Evolutionary conservation across 2,888 invertebrate genomes (phyloP).

Genomic region (Thymelicus acteon): DNA sequence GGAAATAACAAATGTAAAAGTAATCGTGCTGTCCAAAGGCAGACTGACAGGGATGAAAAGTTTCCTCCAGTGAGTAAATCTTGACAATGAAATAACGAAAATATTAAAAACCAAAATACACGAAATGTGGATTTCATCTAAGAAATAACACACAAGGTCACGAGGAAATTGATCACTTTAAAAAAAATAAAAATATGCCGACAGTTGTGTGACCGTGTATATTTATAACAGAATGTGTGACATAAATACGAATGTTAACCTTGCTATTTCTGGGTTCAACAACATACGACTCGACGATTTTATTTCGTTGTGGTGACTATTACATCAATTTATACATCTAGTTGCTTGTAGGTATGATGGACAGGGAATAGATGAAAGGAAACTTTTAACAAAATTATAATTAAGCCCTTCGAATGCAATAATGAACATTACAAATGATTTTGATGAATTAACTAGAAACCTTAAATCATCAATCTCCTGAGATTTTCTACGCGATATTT

Average conservation of each 20-base stretch:
- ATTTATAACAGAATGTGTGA: conserved; percentile 71
- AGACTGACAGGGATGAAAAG: background rate
- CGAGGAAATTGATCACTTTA: conserved; percentile 67
- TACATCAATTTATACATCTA: conserved; percentile 8
- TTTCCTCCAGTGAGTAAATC: background rate
- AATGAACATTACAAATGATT: conserved; percentile 17
- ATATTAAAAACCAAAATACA: background rate
- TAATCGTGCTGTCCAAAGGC: conserved; percentile 1
- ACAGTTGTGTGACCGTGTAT: conserved; percentile 61
- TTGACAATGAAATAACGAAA: conserved; percentile 5
- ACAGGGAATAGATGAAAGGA: background rate
- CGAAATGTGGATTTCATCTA: conserved; percentile 52
- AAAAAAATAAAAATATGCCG: conserved; percentile 65
- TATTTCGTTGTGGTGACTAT: conserved; percentile 9
- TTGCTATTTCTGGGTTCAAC: conserved; percentile 59
- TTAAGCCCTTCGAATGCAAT: background rate
- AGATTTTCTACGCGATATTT: background rate
- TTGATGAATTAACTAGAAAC: conserved; percentile 11
- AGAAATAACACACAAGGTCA: conserved; percentile 69
- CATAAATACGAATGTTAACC: conserved; percentile 56
- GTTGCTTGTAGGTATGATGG: background rate
- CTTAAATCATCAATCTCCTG: conserved; percentile 11
- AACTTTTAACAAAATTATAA: conserved; percentile 9
- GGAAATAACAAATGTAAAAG: conserved; percentile 9
- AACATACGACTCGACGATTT: conserved; percentile 29